Percentiles rank a stretch among this genome's conserved stretches.
Evolutionary conservation across 2,888 invertebrate species (phyloP).

Genomic region (Ariolimax columbianus): DNA sequence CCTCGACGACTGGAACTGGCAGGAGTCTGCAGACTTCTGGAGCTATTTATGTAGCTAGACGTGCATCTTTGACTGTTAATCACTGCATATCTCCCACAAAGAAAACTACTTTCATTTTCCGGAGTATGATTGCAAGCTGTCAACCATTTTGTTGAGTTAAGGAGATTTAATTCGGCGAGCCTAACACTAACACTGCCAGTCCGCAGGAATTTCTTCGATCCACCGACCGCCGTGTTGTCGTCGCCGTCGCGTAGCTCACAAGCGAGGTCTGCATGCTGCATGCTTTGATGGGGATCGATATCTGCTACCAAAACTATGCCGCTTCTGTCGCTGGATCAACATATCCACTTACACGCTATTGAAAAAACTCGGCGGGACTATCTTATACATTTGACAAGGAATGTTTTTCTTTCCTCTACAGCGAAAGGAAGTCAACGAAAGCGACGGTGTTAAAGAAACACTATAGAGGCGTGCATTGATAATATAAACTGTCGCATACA

Average conservation of each 20-base stretch:
- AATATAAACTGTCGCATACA: no score
- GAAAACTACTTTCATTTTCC: neutral
- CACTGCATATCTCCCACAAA: neutral
- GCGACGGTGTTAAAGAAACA: no score
- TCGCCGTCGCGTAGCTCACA: neutral
- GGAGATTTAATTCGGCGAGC: neutral
- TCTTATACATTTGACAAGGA: neutral
- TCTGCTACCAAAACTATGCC: constrained; percentile 1
- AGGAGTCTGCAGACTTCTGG: neutral
- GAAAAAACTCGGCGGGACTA: neutral
- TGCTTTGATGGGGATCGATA: constrained; percentile 18
- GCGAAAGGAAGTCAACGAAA: no score
- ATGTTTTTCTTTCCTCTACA: no score
- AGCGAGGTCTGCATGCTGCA: constrained; percentile 1
- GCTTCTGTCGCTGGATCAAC: neutral
- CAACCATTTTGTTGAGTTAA: neutral
- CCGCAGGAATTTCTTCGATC: constrained; percentile 46
- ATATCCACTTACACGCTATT: neutral
- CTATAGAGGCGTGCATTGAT: no score
- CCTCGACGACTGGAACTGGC: constrained; percentile 2
- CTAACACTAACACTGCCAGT: constrained; percentile 13
- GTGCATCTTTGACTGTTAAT: neutral
- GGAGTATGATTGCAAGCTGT: neutral
- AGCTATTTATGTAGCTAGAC: neutral
- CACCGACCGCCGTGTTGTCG: neutral